phyloP scores from a whole-genome alignment of 2,113 vertebrate species.

The Halcyon malimbica region DNA sequence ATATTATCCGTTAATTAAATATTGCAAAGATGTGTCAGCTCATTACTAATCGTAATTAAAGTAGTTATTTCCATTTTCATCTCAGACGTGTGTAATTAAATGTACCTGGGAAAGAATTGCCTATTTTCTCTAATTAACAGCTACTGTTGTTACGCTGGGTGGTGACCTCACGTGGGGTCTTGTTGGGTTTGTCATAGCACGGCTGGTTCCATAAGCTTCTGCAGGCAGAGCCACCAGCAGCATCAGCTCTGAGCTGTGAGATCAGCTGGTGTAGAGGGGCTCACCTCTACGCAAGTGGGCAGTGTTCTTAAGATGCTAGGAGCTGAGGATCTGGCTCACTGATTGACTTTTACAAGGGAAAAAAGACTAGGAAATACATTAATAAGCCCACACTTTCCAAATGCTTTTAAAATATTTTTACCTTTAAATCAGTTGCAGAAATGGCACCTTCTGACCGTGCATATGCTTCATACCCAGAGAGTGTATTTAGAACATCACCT shows the following conservation, averaged over 20 bases:
- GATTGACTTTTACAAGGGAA: neutral
- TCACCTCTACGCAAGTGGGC: neutral
- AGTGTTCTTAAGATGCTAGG: neutral
- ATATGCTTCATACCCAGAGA: accelerated
- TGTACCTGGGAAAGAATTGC: constrained; percentile 22
- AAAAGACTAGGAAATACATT: neutral
- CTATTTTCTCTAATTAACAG: neutral
- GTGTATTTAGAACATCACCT: neutral
- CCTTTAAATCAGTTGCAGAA: neutral
- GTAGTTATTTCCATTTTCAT: constrained; percentile 6
- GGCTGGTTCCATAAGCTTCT: neutral
- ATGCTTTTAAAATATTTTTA: neutral
- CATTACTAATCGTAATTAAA: constrained; percentile 30
- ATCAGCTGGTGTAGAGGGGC: neutral
- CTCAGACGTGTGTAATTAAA: constrained; percentile 33
- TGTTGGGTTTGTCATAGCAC: neutral
- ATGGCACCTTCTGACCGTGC: neutral
- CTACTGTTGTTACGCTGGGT: neutral
- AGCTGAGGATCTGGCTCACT: neutral
- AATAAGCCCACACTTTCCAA: neutral
- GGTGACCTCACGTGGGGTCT: neutral
- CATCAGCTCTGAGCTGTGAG: neutral
- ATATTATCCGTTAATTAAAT: constrained; percentile 7
- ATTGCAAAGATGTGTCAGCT: neutral
- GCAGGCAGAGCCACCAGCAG: neutral